Percentiles rank a stretch among this genome's conserved stretches.
phyloP scores from a whole-genome alignment of 1,140 invertebrate species.

The Calliphora vicina region DNA sequence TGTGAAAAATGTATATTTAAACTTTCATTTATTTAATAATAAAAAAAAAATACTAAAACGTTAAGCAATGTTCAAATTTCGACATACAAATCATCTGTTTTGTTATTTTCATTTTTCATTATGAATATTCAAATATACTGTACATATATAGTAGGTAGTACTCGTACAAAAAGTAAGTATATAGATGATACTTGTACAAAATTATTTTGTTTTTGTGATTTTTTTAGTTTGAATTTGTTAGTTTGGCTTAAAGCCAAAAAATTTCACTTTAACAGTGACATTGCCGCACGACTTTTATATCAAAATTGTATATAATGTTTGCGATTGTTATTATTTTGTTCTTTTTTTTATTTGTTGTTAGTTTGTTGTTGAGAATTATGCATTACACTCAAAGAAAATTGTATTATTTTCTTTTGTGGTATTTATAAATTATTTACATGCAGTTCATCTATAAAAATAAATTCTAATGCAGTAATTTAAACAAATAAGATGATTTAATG shows the following conservation, averaged over 20 bases:
- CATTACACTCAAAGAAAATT: constrained; percentile 7
- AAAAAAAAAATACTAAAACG: background rate
- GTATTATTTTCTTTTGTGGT: background rate
- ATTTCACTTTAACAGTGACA: constrained; percentile 34
- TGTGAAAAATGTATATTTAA: background rate
- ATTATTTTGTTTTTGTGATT: background rate
- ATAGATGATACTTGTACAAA: background rate
- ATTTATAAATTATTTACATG: no score
- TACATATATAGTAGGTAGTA: background rate
- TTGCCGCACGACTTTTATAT: constrained; percentile 24
- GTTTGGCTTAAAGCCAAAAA: constrained; percentile 7
- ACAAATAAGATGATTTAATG: background rate
- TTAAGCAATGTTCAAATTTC: constrained; percentile 14
- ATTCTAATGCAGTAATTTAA: background rate
- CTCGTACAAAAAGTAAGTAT: background rate
- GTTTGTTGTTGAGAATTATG: background rate
- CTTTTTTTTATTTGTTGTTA: background rate
- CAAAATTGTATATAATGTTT: constrained; percentile 18
- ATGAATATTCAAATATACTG: no score
- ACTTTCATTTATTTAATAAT: background rate
- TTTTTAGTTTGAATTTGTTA: background rate
- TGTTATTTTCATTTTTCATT: background rate
- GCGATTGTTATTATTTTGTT: constrained; percentile 1
- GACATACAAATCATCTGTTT: background rate
- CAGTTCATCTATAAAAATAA: no score